Conservation (phyloP, 53 echinoderm and acorn worm genomes). For the Temnopleurus reevesii region DNA sequence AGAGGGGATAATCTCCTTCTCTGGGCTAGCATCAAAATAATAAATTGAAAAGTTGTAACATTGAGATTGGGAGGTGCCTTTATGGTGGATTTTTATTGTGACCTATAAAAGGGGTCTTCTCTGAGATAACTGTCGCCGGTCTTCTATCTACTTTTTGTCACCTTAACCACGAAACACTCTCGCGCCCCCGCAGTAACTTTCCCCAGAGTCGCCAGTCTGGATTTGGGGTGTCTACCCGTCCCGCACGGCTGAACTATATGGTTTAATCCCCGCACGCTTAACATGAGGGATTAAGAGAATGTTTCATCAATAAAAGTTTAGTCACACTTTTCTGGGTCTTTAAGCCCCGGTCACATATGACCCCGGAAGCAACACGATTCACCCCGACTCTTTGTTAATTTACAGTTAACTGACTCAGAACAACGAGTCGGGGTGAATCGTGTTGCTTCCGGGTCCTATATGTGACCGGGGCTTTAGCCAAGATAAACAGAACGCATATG, state of each 20-base stretch:
- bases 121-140: background rate
- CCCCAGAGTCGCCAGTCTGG: constrained; percentile 36
- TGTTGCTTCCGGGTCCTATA: too few relatives aligned
- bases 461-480: too few relatives aligned
- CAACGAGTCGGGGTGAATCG: too few relatives aligned
- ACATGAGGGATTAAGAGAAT: background rate
- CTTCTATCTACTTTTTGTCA: background rate
- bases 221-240: constrained; percentile 39
- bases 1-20: background rate
- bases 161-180: background rate
- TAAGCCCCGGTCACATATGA: too few relatives aligned
- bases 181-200: background rate
- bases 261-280: constrained; percentile 1
- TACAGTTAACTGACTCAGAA: too few relatives aligned
- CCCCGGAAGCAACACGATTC: too few relatives aligned
- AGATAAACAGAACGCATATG: too few relatives aligned
- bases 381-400: too few relatives aligned
- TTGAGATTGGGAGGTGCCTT: background rate
- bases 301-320: too few relatives aligned
- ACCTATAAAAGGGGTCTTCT: background rate
- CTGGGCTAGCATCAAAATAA: background rate
- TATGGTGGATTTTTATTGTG: background rate
- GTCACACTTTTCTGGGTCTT: too few relatives aligned
- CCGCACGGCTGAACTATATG: constrained; percentile 37
- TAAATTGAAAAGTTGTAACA: constrained; percentile 30